Conservation (phyloP, 2,888 invertebrate species). For the Sthenelais limicola region DNA sequence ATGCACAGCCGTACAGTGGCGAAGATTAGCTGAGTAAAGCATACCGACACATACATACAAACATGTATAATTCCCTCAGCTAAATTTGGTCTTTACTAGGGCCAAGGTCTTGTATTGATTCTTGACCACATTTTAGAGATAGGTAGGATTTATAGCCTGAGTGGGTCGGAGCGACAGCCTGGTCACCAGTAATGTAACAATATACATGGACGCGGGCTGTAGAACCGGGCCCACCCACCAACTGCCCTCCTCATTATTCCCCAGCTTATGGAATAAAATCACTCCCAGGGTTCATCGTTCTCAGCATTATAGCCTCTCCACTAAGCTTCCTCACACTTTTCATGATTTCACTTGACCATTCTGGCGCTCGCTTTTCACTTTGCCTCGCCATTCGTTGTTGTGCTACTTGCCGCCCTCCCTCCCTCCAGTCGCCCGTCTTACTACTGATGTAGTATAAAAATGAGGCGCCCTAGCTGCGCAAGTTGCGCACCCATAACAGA, state of each 20-base stretch:
- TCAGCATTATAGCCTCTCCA: constrained; percentile 1
- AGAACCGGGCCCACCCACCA: not conserved
- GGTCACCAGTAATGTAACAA: constrained; percentile 15
- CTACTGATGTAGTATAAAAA: not conserved
- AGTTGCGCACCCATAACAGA: not conserved
- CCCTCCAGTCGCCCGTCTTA: not conserved
- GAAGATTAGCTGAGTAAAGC: too few species aligned
- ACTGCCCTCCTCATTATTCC: not conserved
- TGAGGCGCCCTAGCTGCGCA: not conserved
- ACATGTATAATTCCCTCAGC: too few species aligned
- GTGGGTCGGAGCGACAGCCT: not conserved
- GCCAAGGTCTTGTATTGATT: not conserved
- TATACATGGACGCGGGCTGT: too few species aligned
- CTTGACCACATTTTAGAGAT: constrained; percentile 34
- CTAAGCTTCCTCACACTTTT: constrained; percentile 1
- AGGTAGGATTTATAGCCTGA: constrained; percentile 4
- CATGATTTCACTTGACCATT: too few species aligned
- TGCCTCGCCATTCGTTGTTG: constrained; percentile 17
- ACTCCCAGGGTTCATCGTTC: constrained; percentile 12
- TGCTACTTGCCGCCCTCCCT: too few species aligned
- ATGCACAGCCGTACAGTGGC: too few species aligned
- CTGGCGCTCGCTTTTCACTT: not conserved
- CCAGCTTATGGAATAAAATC: constrained; percentile 3
- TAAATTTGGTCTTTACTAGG: not conserved
- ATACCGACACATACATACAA: too few species aligned